Evolutionary conservation across 2,113 vertebrate genomes (phyloP), one percentile per base, ranked within the genome.

Genomic region (Zapus hudsonius): DNA sequence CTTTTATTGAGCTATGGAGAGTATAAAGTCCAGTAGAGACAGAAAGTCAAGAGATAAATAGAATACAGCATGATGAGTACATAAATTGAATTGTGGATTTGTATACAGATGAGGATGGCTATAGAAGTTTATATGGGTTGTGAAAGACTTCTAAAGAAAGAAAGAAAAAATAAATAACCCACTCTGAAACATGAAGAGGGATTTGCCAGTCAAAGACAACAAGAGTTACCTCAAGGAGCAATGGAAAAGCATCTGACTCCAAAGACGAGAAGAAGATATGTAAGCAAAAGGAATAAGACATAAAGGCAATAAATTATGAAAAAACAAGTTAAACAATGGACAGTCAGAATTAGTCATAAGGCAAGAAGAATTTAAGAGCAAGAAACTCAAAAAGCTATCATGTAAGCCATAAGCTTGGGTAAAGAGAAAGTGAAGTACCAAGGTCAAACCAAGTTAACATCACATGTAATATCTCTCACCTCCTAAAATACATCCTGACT

Each of bases 361-460:
- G 73, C 70, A 90, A 79, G 69, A 73, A 7, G n/a, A 59, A 47
- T 85, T 91, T 72, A 75, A 78, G 19, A 44, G 55, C 61, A 87
- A 94, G n/a, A 59, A 80, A 90, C 38, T 55, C 66, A 94, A 90
- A 89, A 74, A 69, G 57, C n/a, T 73, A 20, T 42, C 17, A 82
- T 52, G 36, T 2, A 70, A 86, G 69, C 22, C 78, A 87, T 76
- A 70, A 59, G 74, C 11, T 81, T 69, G 78, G 76, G 23, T 4
- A 17, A 33, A 44, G 40, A 87, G 23, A 44, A 92, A 84, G 25
- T 57, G 36, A 87, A n/a, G 27, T n/a, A 38, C 17, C 47, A 83
- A 63, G 29, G n/a, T 70, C 20, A 91, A 31, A 59, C 25, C 63
- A 74, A 25, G 29, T 55, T 69, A 61, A 80, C 33, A 75, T 75